Conservation (phyloP, 2,888 invertebrate genomes). For the Blera fallax region DNA sequence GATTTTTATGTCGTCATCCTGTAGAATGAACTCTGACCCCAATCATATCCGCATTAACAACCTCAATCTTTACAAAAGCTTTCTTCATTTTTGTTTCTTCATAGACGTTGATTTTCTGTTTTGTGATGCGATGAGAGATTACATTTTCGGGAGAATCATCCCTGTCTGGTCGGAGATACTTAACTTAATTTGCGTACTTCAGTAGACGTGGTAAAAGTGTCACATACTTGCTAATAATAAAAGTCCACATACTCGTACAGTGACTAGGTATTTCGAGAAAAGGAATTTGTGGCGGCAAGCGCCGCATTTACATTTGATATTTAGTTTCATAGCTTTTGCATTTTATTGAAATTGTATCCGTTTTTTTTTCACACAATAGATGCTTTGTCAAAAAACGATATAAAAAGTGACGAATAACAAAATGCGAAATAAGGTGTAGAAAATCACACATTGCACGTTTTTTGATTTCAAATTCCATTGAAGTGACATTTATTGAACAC, state of each 20-base stretch:
- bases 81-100: not conserved
- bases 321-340: not conserved
- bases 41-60: not conserved
- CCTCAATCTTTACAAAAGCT: not conserved
- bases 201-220: constrained; percentile 3
- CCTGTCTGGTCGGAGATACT: not conserved
- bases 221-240: constrained; percentile 18
- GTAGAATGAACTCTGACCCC: not conserved
- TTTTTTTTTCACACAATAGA: not conserved
- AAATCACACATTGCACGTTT: constrained; percentile 16
- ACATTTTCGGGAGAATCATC: not conserved
- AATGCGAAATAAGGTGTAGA: not conserved
- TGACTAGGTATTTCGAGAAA: not conserved
- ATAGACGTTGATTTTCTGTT: not conserved
- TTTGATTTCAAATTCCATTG: not conserved
- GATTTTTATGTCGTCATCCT: not conserved
- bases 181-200: not conserved
- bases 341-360: not conserved
- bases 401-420: not conserved
- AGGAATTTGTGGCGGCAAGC: not conserved
- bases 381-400: not conserved
- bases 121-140: not conserved
- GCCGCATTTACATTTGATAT: not conserved
- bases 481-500: not conserved
- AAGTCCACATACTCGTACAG: not conserved